Evolutionary conservation across 2,797 vertebrate species (phyloP).

Genomic region (Siniperca obscura): DNA sequence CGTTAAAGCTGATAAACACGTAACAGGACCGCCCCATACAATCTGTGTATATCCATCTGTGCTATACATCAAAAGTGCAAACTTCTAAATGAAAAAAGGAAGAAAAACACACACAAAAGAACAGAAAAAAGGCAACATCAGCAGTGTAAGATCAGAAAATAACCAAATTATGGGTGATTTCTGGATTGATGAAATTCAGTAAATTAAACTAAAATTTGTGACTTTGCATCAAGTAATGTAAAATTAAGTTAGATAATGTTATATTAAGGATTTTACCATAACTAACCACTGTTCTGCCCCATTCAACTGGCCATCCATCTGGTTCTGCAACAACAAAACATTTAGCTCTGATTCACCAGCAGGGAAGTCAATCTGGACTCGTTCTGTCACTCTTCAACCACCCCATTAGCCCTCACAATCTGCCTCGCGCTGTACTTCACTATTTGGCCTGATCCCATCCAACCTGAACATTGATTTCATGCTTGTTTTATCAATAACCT

Average conservation of each 20-base stretch:
- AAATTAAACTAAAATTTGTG: background rate
- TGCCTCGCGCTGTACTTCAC: slow-evolving; percentile 21
- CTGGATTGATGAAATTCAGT: background rate
- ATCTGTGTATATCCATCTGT: background rate
- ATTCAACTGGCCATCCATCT: slow-evolving; percentile 31
- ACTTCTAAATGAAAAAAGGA: too few relatives aligned
- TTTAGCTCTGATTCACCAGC: slow-evolving; percentile 54
- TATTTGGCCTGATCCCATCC: slow-evolving; percentile 18
- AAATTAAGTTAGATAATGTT: background rate
- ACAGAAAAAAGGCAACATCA: too few relatives aligned
- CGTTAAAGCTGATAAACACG: background rate
- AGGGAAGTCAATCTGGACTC: slow-evolving; percentile 58
- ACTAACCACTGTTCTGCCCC: background rate
- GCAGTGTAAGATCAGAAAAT: background rate
- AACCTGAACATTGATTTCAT: slow-evolving; percentile 13
- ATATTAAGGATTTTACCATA: background rate
- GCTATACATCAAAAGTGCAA: background rate
- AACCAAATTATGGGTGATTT: background rate
- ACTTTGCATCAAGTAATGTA: background rate
- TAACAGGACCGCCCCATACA: background rate
- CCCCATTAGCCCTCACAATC: slow-evolving; percentile 40
- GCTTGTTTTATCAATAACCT: slow-evolving; percentile 7
- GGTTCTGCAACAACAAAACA: slow-evolving; percentile 24
- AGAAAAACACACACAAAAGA: too few relatives aligned
- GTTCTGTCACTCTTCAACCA: slow-evolving; percentile 41